Evolutionary conservation across 2,797 vertebrate species (phyloP).

Genomic region (Coregonus ussuriensis): DNA sequence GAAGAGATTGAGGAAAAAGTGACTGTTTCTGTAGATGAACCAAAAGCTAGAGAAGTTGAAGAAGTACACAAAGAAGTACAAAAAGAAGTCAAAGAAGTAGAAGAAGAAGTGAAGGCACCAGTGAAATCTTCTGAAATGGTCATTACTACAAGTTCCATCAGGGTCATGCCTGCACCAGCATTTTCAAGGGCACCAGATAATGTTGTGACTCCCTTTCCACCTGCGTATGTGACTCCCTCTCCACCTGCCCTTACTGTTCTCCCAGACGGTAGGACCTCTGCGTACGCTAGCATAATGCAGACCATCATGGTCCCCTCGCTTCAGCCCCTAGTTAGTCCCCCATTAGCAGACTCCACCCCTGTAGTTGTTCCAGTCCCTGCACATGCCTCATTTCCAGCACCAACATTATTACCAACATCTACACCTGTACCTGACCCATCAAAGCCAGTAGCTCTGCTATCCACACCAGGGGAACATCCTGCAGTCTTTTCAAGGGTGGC

Average conservation of each 20-base stretch:
- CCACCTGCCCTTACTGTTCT: constrained; percentile 70
- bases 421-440: constrained; percentile 40
- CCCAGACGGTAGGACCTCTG: constrained; percentile 80
- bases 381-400: constrained; percentile 1
- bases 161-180: constrained; percentile 55
- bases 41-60: constrained; percentile 47
- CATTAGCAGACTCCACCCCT: constrained; percentile 48
- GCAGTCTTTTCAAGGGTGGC: constrained; percentile 82
- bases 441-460: constrained; percentile 44
- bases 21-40: constrained; percentile 40
- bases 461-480: constrained; percentile 71
- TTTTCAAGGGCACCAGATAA: constrained; percentile 41
- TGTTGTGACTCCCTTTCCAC: constrained; percentile 34
- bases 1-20: constrained; percentile 37
- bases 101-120: constrained; percentile 27
- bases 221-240: constrained; percentile 59
- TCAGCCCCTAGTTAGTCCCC: constrained; percentile 51
- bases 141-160: constrained; percentile 64
- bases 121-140: constrained; percentile 62
- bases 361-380: constrained; percentile 25
- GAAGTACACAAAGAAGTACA: constrained; percentile 16
- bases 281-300: constrained; percentile 93
- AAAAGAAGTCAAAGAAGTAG: constrained; percentile 14
- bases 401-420: constrained; percentile 20
- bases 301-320: constrained; percentile 78